phyloP scores from a whole-genome alignment of 2,113 vertebrate species.

The Tachysurus fulvidraco region DNA sequence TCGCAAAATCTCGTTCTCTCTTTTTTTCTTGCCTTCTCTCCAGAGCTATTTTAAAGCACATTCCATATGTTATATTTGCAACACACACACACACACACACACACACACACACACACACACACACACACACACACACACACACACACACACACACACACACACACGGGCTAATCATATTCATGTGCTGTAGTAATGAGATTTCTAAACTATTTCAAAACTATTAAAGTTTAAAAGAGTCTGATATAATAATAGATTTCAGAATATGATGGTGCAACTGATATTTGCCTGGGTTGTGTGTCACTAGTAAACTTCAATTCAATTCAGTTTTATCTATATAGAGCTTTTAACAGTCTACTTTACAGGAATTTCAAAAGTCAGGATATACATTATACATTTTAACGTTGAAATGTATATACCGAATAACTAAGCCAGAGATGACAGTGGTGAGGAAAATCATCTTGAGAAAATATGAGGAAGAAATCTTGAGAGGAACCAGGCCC shows the following conservation, averaged over 20 bases:
- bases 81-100: not conserved
- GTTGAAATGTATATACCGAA: too few relatives aligned
- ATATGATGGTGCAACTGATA: not conserved
- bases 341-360: too few relatives aligned
- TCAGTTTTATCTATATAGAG: too few relatives aligned
- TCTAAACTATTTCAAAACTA: not conserved
- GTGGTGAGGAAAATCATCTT: too few relatives aligned
- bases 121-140: not conserved
- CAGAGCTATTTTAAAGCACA: not conserved
- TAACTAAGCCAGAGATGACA: too few relatives aligned
- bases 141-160: not conserved
- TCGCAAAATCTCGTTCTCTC: not conserved
- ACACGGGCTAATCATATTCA: not conserved
- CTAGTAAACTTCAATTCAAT: not conserved
- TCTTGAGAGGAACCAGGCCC: too few relatives aligned
- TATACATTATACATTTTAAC: too few relatives aligned
- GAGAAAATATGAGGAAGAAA: too few relatives aligned
- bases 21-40: not conserved
- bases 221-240: not conserved
- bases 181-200: not conserved
- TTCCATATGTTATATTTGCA: not conserved
- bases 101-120: not conserved
- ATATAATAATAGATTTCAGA: not conserved
- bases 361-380: too few relatives aligned
- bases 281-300: not conserved